Percentiles rank a stretch among this genome's conserved stretches.
Evolutionary conservation across 2,113 vertebrate genomes (phyloP).

Genomic region (Dromiciops gliroides): DNA sequence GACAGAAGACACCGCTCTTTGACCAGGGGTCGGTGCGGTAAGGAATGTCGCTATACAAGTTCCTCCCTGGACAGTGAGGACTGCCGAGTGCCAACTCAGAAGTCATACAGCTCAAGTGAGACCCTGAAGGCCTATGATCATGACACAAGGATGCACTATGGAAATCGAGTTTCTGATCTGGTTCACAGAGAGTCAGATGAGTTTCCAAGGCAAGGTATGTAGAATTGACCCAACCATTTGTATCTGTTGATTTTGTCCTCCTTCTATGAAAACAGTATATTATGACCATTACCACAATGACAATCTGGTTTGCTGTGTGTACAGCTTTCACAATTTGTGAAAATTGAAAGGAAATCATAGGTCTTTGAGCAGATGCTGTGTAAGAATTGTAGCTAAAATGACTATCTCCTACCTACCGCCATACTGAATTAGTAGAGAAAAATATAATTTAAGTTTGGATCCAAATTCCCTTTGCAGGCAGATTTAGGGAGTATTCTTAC

Average conservation of each 20-base stretch:
- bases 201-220: constrained; percentile 94
- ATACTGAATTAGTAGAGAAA: background rate
- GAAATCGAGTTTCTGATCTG: constrained; percentile 93
- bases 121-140: constrained; percentile 97
- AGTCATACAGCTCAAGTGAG: constrained; percentile 98
- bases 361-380: too few species aligned
- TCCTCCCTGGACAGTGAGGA: constrained; percentile 94
- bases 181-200: constrained; percentile 97
- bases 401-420: background rate
- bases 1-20: constrained; percentile 94
- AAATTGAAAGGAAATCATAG: background rate
- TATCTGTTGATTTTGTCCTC: background rate
- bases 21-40: constrained; percentile 90
- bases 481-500: background rate
- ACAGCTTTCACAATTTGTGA: background rate
- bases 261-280: background rate
- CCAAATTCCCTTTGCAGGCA: background rate
- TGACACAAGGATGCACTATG: constrained; percentile 94
- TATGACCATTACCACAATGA: rapidly evolving
- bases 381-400: background rate
- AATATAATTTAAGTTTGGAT: background rate
- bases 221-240: rapidly evolving
- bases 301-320: background rate
- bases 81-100: constrained; percentile 96
- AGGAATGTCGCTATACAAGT: constrained; percentile 94